A percentile compares a stretch with the other conserved stretches of the same genome.
These are phyloP conservation scores for Cladopsammia gracilis DNA, from an alignment of 64 coral and sea anemone species.

Conservation along the genomic window DNA sequence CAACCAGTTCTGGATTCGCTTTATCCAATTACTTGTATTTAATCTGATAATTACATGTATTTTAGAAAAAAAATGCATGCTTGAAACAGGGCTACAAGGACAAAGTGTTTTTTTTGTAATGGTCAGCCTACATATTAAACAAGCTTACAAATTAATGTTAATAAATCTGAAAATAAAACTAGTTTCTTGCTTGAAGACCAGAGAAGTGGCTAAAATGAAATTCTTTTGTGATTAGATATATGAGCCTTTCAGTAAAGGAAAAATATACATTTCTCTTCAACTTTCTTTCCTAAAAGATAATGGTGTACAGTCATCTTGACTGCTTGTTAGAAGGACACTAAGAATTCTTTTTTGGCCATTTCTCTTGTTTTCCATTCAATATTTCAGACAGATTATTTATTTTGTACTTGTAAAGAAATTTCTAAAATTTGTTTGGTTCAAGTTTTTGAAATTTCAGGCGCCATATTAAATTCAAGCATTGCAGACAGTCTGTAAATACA, in stretches of 20 bases:
- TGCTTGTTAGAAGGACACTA: neutral
- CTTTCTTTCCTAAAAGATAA: no score
- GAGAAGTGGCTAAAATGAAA: slow-evolving; percentile 17
- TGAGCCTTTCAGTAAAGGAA: no score
- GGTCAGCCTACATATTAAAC: no score
- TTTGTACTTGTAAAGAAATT: slow-evolving; percentile 2
- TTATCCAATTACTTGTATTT: no score
- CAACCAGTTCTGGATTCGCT: no score
- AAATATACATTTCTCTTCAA: no score
- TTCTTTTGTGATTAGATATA: no score
- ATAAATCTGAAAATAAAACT: neutral
- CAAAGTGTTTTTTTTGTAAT: no score
- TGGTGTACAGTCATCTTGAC: no score
- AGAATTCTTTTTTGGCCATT: neutral
- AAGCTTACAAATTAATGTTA: neutral
- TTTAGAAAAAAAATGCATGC: no score
- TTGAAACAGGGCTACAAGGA: no score
- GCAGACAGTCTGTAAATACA: neutral
- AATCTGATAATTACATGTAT: no score
- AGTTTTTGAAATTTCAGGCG: neutral
- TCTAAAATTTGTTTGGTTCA: neutral
- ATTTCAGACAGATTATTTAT: slow-evolving; percentile 24
- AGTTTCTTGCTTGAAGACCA: neutral
- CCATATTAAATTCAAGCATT: neutral
- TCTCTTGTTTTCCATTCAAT: neutral